A percentile compares a stretch with the other conserved stretches of the same genome.
Evolutionary conservation across 2,888 invertebrate genomes (phyloP).

Genomic region (Seladonia tumulorum): DNA sequence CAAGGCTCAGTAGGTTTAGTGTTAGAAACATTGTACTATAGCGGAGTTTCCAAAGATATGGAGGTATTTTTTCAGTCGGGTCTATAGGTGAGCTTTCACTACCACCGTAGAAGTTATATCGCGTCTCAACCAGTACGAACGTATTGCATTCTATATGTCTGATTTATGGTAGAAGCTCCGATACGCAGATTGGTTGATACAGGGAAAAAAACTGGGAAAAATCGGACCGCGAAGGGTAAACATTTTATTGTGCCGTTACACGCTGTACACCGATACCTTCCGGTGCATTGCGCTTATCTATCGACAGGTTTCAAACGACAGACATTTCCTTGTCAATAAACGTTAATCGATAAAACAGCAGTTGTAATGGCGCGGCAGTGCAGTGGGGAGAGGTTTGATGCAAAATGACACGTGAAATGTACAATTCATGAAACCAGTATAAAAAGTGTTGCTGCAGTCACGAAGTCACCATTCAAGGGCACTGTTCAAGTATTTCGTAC

Average conservation of each 20-base stretch:
- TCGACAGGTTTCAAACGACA: neutral
- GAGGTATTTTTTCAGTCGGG: too few species aligned
- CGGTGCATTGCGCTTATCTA: neutral
- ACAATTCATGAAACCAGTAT: neutral
- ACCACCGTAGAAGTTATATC: too few species aligned
- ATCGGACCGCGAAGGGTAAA: neutral
- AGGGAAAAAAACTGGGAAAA: neutral
- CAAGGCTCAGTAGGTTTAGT: too few species aligned
- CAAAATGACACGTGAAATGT: neutral
- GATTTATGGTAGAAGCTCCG: neutral
- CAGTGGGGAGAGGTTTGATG: neutral
- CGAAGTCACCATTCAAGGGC: neutral
- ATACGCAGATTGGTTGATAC: neutral
- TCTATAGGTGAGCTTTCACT: too few species aligned
- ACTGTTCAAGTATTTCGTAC: neutral
- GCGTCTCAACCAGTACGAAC: too few species aligned
- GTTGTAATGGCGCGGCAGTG: neutral
- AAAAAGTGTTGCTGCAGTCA: neutral
- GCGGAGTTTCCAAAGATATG: too few species aligned
- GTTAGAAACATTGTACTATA: too few species aligned
- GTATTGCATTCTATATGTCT: neutral
- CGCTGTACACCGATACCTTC: neutral
- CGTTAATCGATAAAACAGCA: constrained; percentile 5
- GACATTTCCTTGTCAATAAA: constrained; percentile 16
- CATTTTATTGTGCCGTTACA: neutral